Base-by-base conservation (phyloP, 1,140 invertebrate species). In the Diprion similis region DNA sequence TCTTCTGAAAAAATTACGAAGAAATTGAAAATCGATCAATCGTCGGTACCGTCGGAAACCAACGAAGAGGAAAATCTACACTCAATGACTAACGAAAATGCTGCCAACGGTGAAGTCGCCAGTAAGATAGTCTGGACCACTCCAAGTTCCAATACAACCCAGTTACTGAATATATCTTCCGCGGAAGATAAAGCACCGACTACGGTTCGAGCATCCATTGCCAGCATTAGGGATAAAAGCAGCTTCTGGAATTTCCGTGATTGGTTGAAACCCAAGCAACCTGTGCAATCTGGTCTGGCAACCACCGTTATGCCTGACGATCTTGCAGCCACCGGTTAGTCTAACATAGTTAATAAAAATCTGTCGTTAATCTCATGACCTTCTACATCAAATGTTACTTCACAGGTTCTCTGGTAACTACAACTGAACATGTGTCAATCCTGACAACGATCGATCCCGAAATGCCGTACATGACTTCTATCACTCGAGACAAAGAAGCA, bases 51-150 rank as follows among this genome's bases (percentile, higher is more conserved):
- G 8, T 83, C 78, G 0, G 77, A 82, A 59, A 80, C 81, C 18
- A 80, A 83, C 6, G 66, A 76, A 0, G 77, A 66, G 0, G 78
- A 82, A 10, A 80, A 73, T 73, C 48, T 80, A 15, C 78, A 85
- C 68, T 76, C 15, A 78, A 80, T 59, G 67, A 71, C 6, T 68
- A 78, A 17, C 65, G 67, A 72, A 2, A 68, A 74, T 10, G 79
- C 78, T 8, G 13, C 73, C 51, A 71, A 70, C 69, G 66, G 70
- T 9, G 73, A 81, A 72, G 18, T 78, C 0, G 73, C 79, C 0
- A 85, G 81, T 78, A 80, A 71, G 18, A 83, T 87, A 13, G 74
- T 81, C 0, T 84, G 82, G 84, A 85, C 84, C 0, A 84, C 83
- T 10, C 79, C 78, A 0, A 80, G 72, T 17, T 11, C 71, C 18